These are phyloP conservation scores for Phylloscopus whistleri DNA, from an alignment of 2,113 vertebrate genomes.

Conservation along the genomic window DNA sequence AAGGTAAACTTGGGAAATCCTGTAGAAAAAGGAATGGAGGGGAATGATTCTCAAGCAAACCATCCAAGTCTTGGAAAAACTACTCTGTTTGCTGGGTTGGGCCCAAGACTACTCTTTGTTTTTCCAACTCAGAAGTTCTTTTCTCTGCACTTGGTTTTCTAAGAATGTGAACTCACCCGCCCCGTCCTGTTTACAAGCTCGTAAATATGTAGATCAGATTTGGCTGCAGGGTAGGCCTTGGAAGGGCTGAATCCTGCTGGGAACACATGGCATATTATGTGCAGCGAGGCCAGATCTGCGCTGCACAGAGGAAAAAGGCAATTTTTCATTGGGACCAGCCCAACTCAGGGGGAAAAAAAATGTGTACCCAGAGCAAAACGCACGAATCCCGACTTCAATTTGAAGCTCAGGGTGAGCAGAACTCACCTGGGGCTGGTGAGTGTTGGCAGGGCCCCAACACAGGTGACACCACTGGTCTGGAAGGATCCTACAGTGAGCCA, in stretches of 20 bases:
- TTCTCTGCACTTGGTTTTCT: constrained; percentile 54
- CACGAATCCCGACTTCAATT: not conserved
- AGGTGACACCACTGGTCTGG: not conserved
- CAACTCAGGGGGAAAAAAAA: not conserved
- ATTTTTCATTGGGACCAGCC: constrained; percentile 19
- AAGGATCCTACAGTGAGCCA: not conserved
- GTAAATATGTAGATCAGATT: constrained; percentile 56
- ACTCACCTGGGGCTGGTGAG: not conserved
- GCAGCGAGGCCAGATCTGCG: not conserved
- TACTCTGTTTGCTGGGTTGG: not conserved
- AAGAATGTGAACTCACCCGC: constrained; percentile 67
- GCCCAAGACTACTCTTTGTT: constrained; percentile 51
- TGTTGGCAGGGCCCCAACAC: not conserved
- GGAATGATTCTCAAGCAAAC: constrained; percentile 10
- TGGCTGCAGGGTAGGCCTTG: constrained; percentile 31
- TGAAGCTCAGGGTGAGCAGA: not conserved
- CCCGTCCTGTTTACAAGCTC: constrained; percentile 49
- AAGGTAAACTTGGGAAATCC: not conserved
- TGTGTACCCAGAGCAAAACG: not conserved
- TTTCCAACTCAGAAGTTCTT: constrained; percentile 52
- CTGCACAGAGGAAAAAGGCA: constrained; percentile 6
- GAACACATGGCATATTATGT: constrained; percentile 38
- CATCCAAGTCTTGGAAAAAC: constrained; percentile 22
- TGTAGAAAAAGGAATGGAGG: not conserved
- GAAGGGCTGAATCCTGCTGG: constrained; percentile 48